Percentiles rank a stretch among this genome's conserved stretches.
Evolutionary conservation across 2,797 vertebrate species (phyloP).

Genomic region (Gobio occitaniae): DNA sequence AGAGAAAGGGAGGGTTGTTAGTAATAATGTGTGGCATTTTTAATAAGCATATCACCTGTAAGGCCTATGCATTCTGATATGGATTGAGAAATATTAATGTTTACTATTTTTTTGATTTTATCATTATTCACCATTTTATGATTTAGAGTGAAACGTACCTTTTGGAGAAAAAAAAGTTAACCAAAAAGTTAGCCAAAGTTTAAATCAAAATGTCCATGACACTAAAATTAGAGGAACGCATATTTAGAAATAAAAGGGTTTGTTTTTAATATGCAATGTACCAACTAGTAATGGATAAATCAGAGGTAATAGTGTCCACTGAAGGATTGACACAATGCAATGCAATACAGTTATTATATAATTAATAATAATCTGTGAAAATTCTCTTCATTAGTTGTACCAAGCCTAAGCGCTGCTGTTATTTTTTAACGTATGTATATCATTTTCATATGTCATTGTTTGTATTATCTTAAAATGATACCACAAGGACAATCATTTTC

Average conservation of each 20-base stretch:
- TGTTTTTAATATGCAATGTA: not conserved
- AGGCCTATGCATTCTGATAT: slow-evolving; percentile 2
- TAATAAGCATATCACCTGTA: not conserved
- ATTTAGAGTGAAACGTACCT: not conserved
- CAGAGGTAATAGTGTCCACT: not conserved
- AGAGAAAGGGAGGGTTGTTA: not conserved
- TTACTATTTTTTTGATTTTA: not conserved
- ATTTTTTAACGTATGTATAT: not conserved
- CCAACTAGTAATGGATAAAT: not conserved
- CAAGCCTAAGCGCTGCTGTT: not conserved
- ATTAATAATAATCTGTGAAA: not conserved
- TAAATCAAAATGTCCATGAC: not conserved
- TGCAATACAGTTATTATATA: not conserved
- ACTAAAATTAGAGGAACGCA: not conserved
- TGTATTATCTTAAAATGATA: not conserved
- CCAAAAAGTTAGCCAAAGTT: not conserved
- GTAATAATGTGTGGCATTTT: not conserved
- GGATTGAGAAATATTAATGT: not conserved
- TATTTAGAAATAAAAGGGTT: slow-evolving; percentile 2
- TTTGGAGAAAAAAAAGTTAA: not conserved
- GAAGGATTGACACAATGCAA: not conserved
- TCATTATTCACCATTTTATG: not conserved
- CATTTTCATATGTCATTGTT: not conserved
- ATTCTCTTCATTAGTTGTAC: not conserved
- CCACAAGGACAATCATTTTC: not conserved